Base-by-base conservation (phyloP, 2,888 invertebrate species). In the Oeneis ivallda region DNA sequence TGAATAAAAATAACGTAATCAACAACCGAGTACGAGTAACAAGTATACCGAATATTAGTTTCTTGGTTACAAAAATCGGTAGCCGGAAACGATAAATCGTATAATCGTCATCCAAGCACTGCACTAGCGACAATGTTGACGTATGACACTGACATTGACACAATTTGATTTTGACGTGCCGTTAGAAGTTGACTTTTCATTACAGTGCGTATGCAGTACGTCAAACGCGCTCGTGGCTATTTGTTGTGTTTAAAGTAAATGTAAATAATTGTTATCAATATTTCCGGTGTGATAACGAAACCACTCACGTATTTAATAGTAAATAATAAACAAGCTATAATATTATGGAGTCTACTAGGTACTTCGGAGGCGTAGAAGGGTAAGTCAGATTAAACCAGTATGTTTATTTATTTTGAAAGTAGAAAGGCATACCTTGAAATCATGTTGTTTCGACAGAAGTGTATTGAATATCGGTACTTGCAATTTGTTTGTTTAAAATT, bases 351-450 rank as follows among this genome's bases (percentile, higher is more conserved):
- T 66, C 66, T 34, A 69, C 67, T 60, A 79, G 76, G 85, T 88
- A 82, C 79, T 91, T 89, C 69, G 91, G 89, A 54, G 91, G 91
- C 49, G 85, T 90, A 37, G 91, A 91, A 79, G 91, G 91, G 91
- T 91, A 70, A 82, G 89, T 61, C 11, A 6, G 26, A 1, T 13
- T 26, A 26, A 26, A 50, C 10, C 49, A 50, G 26, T 26, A 47
- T 47, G 9, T 2, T 9, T 17, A 13, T 19, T 50, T 49, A 50
- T 72, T 68, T 73, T 70, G 85, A 89, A 85, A 89, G 89, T 88
- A 80, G 85, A 88, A 89, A 86, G 85, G 82, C 71, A 83, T 71
- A 78, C 89, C 88, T 90, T 90, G 89, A 79, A 80, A 81, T 79
- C 76, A 77, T 81, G 76, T 87, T 83, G 43, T 54, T 64, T 41